Base-by-base conservation (phyloP, 2,113 vertebrate species). In the Rhineura floridana region DNA sequence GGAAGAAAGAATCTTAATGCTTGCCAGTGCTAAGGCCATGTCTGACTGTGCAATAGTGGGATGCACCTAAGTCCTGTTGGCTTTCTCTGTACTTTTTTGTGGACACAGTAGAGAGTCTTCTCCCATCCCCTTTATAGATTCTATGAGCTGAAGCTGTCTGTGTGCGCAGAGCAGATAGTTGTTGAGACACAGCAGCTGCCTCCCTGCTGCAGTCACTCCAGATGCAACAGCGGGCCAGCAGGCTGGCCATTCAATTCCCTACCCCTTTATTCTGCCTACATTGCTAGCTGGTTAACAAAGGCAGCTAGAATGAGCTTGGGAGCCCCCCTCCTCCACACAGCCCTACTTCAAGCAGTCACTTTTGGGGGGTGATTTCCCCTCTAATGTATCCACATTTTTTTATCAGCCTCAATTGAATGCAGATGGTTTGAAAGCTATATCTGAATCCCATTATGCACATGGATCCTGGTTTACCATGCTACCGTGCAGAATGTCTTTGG, bases 201-300 rank as follows among this genome's bases (percentile, higher is more conserved):
- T 77, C 72, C 84, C 78, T 85, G 69, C 84, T 89, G 84, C 84
- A 63, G 46, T 69, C 59, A 59, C 78, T 89, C 84, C 84, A 89
- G 88, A 86, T 75, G 88, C 69, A 69, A 67, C 33, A 69, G 46
- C 6, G 23, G 79, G 84, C 84, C 28, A 81, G 72, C 83, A 76
- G n/a, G 88, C 78, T 76, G 84, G 69, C 84, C 88, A 89, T 86
- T 89, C 69, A 89, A 62, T 36, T 42, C 78, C 62, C 78, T 76
- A 55, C 59, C 78, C 36, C 88, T 89, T 86, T 89, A 75, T 86
- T 86, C 88, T 82, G 55, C 84, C 78, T 78, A 67, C 83, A 85
- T 76, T 81, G 88, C 88, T 81, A 86, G 70, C 69, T 30, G 19
- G 78, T 15, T 75, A 89, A 89, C 69, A 89, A 89, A 89, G 84